Base-by-base conservation (phyloP, 2,888 invertebrate genomes). In the Gryllus longicercus region DNA sequence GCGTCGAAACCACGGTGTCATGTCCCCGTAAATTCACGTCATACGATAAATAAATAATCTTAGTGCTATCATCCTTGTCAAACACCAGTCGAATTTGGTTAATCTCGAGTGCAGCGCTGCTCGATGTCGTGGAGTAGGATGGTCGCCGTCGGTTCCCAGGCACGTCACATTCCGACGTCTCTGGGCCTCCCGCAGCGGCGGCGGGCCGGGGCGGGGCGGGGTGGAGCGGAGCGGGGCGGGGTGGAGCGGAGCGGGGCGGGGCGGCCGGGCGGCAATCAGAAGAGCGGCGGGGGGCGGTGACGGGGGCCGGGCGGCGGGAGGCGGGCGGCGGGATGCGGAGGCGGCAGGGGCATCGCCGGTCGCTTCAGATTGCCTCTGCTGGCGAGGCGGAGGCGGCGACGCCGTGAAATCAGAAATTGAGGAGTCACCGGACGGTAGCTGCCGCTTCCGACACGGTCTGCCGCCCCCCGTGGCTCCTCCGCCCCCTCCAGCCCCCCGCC, bases 371-470 rank as follows among this genome's bases (percentile, higher is more conserved):
- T 63, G 63, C 63, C 63, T 63, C 63, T 38, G 38, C 38, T 38
- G 38, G 38, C 38, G 38, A 38, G 63, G 63, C n/a, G 63, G 63
- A 63, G 63, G 63, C 63, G 63, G 63, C 63, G 63, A 63, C 63
- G 63, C 63, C 63, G 63, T 63, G 63, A 63, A 63, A 63, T 63
- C 63, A 63, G 63, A 63, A 63, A 63, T 63, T 63, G 63, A 63
- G 63, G 63, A 63, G 63, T 63, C 63, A 63, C 63, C 63, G 63
- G 63, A 63, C 63, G n/a, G 63, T 63, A 63, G 63, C 63, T n/a
- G 63, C 63, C 63, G 63, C 63, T 63, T 63, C 16, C 63, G 63
- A 63, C 63, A 63, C 63, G 63, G 63, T 63, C n/a, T n/a, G n/a
- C 63, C 63, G 63, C 63, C 63, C 63, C 63, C 63, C 11, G 14